phyloP scores from a whole-genome alignment of 2,888 invertebrate genomes.

The Napeogenes sylphis region DNA sequence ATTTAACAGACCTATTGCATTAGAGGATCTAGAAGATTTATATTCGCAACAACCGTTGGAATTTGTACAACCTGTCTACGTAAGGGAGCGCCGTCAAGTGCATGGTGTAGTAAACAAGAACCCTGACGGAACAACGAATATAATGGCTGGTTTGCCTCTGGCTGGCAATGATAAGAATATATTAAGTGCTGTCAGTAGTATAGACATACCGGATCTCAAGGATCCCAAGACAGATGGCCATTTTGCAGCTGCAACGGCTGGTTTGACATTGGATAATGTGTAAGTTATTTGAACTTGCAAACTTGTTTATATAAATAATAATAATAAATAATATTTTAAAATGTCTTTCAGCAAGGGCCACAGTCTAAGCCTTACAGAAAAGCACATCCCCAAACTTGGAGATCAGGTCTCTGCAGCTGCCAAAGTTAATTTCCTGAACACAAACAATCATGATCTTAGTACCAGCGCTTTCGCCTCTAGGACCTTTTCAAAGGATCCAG shows the following conservation, averaged over 20 bases:
- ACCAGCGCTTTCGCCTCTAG: conserved; percentile 44
- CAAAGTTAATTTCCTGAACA: conserved; percentile 41
- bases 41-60: conserved; percentile 27
- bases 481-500: conserved; percentile 37
- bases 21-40: conserved; percentile 25
- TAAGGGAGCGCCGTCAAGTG: conserved; percentile 32
- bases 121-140: conserved; percentile 35
- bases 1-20: conserved; percentile 12
- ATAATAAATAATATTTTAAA: background rate
- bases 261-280: conserved; percentile 41
- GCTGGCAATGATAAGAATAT: conserved; percentile 32
- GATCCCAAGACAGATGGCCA: conserved; percentile 32
- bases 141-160: conserved; percentile 34
- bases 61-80: conserved; percentile 23
- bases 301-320: background rate
- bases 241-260: conserved; percentile 37
- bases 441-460: conserved; percentile 39
- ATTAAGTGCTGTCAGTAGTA: conserved; percentile 33
- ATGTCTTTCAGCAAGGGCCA: conserved; percentile 39
- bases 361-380: conserved; percentile 38
- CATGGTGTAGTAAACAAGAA: conserved; percentile 33
- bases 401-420: conserved; percentile 45
- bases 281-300: conserved; percentile 33
- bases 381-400: conserved; percentile 40
- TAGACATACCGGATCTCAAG: conserved; percentile 13